Evolutionary conservation across 2,797 vertebrate genomes (phyloP).

Genomic region (Chloroceryle amazona): DNA sequence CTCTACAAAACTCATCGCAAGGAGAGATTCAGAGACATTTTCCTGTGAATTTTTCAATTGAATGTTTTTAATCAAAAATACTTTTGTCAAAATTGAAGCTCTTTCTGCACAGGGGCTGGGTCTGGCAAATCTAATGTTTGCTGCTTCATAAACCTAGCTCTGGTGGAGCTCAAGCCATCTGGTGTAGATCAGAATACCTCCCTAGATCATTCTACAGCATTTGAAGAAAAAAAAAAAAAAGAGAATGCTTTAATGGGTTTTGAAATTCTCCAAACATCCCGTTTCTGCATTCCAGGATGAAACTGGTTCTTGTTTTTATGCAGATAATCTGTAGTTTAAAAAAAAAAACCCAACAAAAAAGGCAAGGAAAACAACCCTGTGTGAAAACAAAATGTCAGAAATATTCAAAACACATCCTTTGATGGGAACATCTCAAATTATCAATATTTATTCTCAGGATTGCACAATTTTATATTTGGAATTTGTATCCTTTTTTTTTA

Average conservation of each 20-base stretch:
- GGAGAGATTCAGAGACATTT: not conserved
- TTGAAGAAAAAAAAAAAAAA: not conserved
- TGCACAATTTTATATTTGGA: not conserved
- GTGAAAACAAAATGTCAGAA: not conserved
- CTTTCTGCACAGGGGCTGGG: not conserved
- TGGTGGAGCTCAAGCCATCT: not conserved
- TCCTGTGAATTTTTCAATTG: not conserved
- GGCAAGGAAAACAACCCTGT: not conserved
- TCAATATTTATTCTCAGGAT: not conserved
- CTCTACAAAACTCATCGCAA: not conserved
- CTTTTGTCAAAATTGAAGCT: not conserved
- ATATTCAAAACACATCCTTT: not conserved
- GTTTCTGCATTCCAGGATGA: not conserved
- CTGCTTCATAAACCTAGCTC: not conserved
- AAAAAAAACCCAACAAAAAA: not conserved
- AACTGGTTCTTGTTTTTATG: not conserved
- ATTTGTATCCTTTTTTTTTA: not conserved
- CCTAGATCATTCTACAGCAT: not conserved
- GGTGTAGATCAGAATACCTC: not conserved
- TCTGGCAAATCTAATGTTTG: not conserved
- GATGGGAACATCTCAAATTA: not conserved
- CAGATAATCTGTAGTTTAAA: not conserved
- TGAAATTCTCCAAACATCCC: not conserved
- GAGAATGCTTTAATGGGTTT: not conserved
- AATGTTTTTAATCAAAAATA: not conserved